phyloP scores from a whole-genome alignment of 2,888 invertebrate genomes.

The Neoascia interrupta region DNA sequence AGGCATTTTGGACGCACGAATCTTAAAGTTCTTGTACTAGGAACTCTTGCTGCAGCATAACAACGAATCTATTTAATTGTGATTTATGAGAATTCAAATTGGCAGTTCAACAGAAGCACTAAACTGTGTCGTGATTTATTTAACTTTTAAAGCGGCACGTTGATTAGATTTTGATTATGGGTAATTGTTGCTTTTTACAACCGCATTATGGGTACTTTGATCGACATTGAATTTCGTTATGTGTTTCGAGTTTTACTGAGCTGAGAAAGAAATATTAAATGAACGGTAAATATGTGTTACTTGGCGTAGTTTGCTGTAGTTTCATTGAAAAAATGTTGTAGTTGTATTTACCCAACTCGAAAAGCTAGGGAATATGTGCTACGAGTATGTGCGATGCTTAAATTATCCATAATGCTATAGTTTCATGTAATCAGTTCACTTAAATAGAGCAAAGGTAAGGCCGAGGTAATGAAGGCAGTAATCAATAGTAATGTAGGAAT shows the following conservation, averaged over 20 bases:
- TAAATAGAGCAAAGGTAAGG: too few species aligned
- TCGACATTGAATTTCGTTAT: conserved; percentile 22
- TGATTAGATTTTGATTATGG: conserved; percentile 61
- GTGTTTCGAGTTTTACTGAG: not conserved
- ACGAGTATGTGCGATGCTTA: too few species aligned
- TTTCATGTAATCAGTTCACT: too few species aligned
- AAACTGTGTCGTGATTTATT: conserved; percentile 25
- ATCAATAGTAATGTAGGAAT: too few species aligned
- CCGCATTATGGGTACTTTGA: conserved; percentile 2
- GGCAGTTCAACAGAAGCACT: conserved; percentile 37
- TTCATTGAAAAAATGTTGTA: too few species aligned
- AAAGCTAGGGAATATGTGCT: too few species aligned
- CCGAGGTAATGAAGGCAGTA: too few species aligned
- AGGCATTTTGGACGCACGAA: conserved; percentile 5
- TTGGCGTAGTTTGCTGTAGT: too few species aligned
- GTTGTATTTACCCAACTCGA: too few species aligned
- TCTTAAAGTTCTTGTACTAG: conserved; percentile 45
- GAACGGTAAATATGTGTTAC: too few species aligned
- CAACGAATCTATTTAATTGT: conserved; percentile 43
- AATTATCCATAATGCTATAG: too few species aligned
- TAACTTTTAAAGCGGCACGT: conserved; percentile 54
- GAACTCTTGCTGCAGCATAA: conserved; percentile 13
- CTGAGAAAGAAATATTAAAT: not conserved
- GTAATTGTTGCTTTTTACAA: conserved; percentile 61
- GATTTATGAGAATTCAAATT: conserved; percentile 65